Evolutionary conservation across 2,113 vertebrate species (phyloP), one percentile per base, ranked within the genome.

Genomic region (Origma solitaria): DNA sequence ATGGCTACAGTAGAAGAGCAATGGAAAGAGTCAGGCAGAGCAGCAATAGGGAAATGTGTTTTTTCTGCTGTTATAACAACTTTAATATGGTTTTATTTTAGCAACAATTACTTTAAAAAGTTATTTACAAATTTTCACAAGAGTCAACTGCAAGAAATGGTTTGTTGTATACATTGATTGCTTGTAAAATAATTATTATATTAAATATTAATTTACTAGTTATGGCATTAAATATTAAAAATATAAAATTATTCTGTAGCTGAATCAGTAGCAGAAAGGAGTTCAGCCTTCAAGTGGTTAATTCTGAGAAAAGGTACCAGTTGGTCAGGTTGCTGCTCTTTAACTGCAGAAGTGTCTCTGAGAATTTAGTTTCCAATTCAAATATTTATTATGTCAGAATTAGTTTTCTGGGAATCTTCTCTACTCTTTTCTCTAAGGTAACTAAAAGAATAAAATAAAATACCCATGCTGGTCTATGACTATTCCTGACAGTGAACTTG

Each of bases 381-480:
- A 92, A 78, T 86, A 95, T 95, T 95, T 93, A 86, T 88, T 70
- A 60, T 64, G 47, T 45, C 47, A 83, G 79, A 90, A 92, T 92
- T 88, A 88, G 24, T 73, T 96, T 96, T 93, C 90, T 85, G 86
- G 88, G 64, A 83, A 88, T 33, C 51, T 88, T 88, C 64, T 86
- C 38, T 76, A 35, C 25, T 50, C 21, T 73, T 92, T 66, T 85
- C 70, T 80, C 88, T 73, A 81, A 82, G 51, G 50, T 35, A 95
- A 69, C 82, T 53, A 47, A 90, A 93, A 91, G 58, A 84, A 54
- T 50, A 91, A 81, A 86, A 88, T 81, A 61, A 95, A 96, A 62
- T 86, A 62, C 56, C 33, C 47, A 33, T 5, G 2, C 28, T 54
- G n/a, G 5, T 78, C 64, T 75, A 3, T 30, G 60, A 84, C 44